Conservation (phyloP, 2,113 vertebrate genomes). For the Solea solea region DNA sequence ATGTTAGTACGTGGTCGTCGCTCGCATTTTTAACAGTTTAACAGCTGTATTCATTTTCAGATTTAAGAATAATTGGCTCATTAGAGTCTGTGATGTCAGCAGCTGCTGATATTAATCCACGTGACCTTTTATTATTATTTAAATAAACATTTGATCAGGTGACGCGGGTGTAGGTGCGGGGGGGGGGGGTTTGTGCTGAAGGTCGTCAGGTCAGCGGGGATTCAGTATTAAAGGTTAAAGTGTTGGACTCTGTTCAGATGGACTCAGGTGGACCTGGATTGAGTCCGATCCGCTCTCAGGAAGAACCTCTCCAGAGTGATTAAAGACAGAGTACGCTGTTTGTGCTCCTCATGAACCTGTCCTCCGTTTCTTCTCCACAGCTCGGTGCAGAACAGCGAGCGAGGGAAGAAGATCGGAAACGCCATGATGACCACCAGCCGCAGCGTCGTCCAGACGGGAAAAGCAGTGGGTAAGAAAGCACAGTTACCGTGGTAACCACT, state of each 20-base stretch:
- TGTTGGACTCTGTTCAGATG: conserved; percentile 19
- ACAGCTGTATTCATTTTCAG: no score
- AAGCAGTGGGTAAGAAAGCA: conserved; percentile 90
- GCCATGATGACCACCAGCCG: conserved; percentile 94
- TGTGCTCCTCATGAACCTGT: neutral
- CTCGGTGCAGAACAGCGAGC: conserved; percentile 97
- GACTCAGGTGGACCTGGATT: conserved; percentile 20
- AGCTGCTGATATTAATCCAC: conserved; percentile 28
- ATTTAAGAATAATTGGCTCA: neutral
- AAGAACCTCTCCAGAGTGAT: no score
- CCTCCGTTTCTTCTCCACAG: conserved; percentile 71
- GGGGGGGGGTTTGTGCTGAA: conserved; percentile 36
- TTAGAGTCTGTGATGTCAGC: conserved; percentile 16
- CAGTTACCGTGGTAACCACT: neutral
- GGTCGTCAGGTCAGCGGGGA: conserved; percentile 37
- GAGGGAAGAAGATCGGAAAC: conserved; percentile 95
- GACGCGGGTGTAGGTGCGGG: conserved; percentile 6
- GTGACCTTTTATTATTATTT: neutral
- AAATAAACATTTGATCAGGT: neutral
- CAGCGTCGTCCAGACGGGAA: conserved; percentile 94
- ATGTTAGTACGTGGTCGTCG: no score
- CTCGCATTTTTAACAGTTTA: no score
- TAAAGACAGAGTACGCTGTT: neutral
- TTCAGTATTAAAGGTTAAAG: conserved; percentile 30
- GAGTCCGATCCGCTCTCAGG: neutral